Conservation (phyloP, 1,140 invertebrate species). For the Prorops nasuta region DNA sequence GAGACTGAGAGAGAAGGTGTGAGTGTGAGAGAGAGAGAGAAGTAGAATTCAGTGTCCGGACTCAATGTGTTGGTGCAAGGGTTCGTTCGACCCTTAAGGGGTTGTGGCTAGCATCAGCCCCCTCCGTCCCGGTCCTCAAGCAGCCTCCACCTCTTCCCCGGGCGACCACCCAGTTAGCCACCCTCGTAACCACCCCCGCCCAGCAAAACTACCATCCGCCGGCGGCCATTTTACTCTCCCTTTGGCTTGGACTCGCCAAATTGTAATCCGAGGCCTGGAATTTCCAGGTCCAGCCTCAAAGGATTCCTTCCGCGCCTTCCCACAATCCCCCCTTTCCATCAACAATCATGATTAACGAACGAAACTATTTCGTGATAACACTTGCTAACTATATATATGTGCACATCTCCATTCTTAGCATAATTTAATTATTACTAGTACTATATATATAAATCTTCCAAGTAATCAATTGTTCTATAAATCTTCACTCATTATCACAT, state of each 20-base stretch:
- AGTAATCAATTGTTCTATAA: too few relatives aligned
- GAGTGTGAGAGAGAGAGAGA: not conserved
- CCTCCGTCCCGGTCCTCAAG: constrained; percentile 27
- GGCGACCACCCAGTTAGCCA: constrained; percentile 10
- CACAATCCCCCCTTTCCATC: not conserved
- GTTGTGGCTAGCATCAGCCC: constrained; percentile 55
- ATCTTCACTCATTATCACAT: too few relatives aligned
- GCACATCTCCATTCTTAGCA: too few relatives aligned
- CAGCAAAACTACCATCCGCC: constrained; percentile 45
- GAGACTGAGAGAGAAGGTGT: constrained; percentile 1
- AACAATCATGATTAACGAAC: constrained; percentile 39
- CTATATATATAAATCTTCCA: too few relatives aligned
- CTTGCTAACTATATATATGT: too few relatives aligned
- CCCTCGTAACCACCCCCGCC: constrained; percentile 8
- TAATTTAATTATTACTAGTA: too few relatives aligned
- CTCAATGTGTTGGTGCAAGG: constrained; percentile 46
- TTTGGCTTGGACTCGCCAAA: constrained; percentile 47
- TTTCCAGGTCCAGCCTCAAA: constrained; percentile 46
- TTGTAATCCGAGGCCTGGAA: constrained; percentile 51
- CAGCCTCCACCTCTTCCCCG: constrained; percentile 27
- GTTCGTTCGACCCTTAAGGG: constrained; percentile 58
- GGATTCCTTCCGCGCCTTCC: constrained; percentile 27
- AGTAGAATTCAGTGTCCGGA: constrained; percentile 32
- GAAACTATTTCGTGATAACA: too few relatives aligned
- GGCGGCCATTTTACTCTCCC: constrained; percentile 57